phyloP scores from a whole-genome alignment of 2,888 invertebrate genomes.

The Chorisops tibialis region DNA sequence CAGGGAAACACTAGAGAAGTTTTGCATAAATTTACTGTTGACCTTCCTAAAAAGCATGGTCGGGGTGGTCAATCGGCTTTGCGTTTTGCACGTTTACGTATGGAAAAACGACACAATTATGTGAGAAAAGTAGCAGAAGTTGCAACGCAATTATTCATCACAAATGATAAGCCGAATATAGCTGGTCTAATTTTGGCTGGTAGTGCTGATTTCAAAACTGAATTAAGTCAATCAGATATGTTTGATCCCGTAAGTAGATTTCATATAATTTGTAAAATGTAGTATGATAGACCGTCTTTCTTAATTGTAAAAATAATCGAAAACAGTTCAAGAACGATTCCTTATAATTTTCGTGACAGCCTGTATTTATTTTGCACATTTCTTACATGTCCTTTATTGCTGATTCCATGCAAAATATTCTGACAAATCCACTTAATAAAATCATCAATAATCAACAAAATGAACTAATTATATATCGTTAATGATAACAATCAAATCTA shows the following conservation, averaged over 20 bases:
- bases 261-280: not conserved
- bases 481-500: too few species aligned
- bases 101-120: slow-evolving; percentile 99
- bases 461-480: too few species aligned
- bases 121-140: slow-evolving; percentile 97
- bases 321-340: too few species aligned
- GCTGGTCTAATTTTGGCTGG: slow-evolving; percentile 97
- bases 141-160: slow-evolving; percentile 94
- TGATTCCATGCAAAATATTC: too few species aligned
- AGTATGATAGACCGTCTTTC: too few species aligned
- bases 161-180: slow-evolving; percentile 96
- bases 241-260: slow-evolving; percentile 86
- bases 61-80: slow-evolving; percentile 99
- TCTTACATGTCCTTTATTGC: too few species aligned
- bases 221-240: slow-evolving; percentile 99
- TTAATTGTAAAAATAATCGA: too few species aligned
- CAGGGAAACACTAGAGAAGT: slow-evolving; percentile 52
- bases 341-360: too few species aligned
- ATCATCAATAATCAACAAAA: too few species aligned
- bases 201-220: slow-evolving; percentile 99
- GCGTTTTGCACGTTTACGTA: slow-evolving; percentile 97
- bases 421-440: too few species aligned
- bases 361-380: too few species aligned
- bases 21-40: slow-evolving; percentile 63
- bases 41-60: slow-evolving; percentile 98